Conservation (phyloP, 2,797 vertebrate species). For the Myotis planiceps region DNA sequence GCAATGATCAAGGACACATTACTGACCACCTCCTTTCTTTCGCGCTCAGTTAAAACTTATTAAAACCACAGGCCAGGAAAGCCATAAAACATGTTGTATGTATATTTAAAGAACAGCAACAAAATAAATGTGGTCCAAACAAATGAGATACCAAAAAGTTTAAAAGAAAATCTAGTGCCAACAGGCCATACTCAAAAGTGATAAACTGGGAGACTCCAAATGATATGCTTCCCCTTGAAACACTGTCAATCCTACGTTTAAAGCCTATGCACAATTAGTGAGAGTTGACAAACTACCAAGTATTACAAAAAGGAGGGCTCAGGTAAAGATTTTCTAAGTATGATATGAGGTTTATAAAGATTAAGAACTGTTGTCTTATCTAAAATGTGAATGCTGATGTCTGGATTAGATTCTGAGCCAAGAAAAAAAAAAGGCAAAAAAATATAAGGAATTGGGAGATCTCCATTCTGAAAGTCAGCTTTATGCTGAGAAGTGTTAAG, state of each 20-base stretch:
- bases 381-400: background rate
- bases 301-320: background rate
- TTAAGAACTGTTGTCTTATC: background rate
- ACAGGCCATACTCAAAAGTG: background rate
- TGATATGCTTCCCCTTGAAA: background rate
- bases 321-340: background rate
- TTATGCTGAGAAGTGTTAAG: background rate
- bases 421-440: background rate
- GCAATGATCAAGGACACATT: background rate
- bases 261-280: background rate
- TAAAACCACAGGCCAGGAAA: conserved; percentile 1
- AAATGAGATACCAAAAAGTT: background rate
- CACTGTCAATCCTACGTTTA: background rate
- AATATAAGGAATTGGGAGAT: background rate
- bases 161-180: background rate
- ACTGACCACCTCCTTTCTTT: background rate
- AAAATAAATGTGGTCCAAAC: background rate
- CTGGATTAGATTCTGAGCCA: background rate
- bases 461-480: background rate
- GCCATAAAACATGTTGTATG: background rate
- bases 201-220: background rate
- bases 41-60: background rate
- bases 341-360: background rate
- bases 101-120: background rate
- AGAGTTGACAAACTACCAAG: background rate